phyloP scores from a whole-genome alignment of 2,113 vertebrate genomes.

The Pituophis catenifer region DNA sequence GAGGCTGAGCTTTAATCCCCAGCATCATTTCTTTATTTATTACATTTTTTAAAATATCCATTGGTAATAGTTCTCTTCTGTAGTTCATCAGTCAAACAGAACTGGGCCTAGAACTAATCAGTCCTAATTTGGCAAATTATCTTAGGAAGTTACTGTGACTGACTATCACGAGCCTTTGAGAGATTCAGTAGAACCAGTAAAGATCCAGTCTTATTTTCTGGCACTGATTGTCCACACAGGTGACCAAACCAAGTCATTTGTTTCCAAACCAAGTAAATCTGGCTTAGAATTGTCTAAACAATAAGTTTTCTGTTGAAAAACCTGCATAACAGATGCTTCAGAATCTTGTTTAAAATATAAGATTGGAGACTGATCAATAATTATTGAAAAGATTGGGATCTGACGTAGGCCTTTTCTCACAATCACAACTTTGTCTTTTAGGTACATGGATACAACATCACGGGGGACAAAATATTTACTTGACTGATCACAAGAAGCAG shows the following conservation, averaged over 20 bases:
- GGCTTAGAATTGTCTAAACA: background rate
- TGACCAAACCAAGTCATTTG: background rate
- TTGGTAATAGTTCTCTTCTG: background rate
- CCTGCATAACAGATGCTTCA: background rate
- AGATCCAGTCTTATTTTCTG: background rate
- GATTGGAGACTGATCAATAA: background rate
- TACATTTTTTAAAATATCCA: background rate
- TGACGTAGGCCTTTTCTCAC: background rate
- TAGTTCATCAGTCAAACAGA: background rate
- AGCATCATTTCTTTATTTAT: background rate
- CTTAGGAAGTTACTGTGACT: background rate
- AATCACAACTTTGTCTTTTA: background rate
- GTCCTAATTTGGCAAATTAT: background rate
- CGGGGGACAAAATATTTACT: background rate
- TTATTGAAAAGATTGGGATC: background rate
- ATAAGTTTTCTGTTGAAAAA: background rate
- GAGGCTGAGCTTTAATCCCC: background rate
- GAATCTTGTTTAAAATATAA: background rate
- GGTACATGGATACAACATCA: background rate
- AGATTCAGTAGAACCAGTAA: background rate
- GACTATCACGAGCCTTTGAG: background rate
- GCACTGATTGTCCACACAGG: background rate
- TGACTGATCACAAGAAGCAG: background rate
- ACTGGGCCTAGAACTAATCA: background rate
- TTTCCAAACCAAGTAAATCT: background rate